Base-by-base conservation (phyloP, 2,888 invertebrate genomes). In the Byasa hedistus region DNA sequence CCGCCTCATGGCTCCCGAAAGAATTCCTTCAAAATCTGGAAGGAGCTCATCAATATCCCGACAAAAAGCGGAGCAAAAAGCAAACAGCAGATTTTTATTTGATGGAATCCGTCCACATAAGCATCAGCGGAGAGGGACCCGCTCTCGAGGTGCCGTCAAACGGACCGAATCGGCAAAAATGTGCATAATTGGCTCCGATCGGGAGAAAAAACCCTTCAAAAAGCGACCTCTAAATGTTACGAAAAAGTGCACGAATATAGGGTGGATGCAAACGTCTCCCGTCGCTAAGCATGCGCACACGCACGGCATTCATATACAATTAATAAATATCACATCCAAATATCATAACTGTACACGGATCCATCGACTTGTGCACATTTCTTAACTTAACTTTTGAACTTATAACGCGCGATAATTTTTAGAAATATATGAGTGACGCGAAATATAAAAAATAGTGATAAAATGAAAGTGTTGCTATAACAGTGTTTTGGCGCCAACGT, bases 171-270 rank as follows among this genome's bases (percentile, higher is more conserved):
- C 80, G 84, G 85, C 88, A 91, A 90, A 91, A 91, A 91, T 91
- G 91, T 90, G 87, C 91, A 91, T 91, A 91, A 91, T 91, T 90
- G 91, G 78, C 76, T 76, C 78, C 81, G 83, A 77, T 82, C 75
- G 74, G 80, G 77, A 86, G 91, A 91, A 91, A 91, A 91, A 87
- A 82, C 77, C 78, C 79, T 87, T 86, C 89, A 91, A 91, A 91
- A 89, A 77, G 78, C 87, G 86, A 89, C 86, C 88, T 89, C 86
- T 84, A 87, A 86, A 89, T 84, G 87, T 84, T 86, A 81, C 83
- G 89, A 91, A 91, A 91, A 91, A 91, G 90, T 89, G 87, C 89
- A 85, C 75, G 66, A 69, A 77, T 83, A 89, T 86, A 89, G 89
- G 85, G 70, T 87, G 91, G 73, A 69, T 65, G 51, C 56, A 63